Evolutionary conservation across 2,113 vertebrate genomes (phyloP), one percentile per base, ranked within the genome.

Genomic region (Tragelaphus imberbis): DNA sequence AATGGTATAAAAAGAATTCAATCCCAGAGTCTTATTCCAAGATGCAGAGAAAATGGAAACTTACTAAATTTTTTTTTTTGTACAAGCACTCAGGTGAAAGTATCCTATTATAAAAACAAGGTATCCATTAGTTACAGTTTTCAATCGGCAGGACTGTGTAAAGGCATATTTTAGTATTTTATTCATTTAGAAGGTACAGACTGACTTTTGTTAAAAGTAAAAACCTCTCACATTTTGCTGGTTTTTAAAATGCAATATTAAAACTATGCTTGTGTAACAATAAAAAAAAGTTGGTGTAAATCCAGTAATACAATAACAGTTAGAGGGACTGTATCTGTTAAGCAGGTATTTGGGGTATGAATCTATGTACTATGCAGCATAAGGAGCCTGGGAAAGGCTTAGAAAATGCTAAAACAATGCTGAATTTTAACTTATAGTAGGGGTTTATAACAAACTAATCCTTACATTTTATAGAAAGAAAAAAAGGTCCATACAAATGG

Each of bases 141-240:
- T 53, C 49, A 58, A 77, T 56, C 3, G 4, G 40, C 15, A 84
- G 56, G 55, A 65, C 56, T 92, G 44, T 27, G 33, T 36, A 90
- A 56, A 81, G 68, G 55, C n/a, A 96, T 40, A 84, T 88, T 84
- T 68, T 21, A 80, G 56, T 28, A 92, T 85, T 85, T 85, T 89
- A 79, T 85, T 84, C 33, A 94, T 87, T 93, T 95, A 68, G 79
- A 89, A 88, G 84, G 17, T 88, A 90, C 9, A 95, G 71, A 77
- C 1, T 85, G 36, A 86, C 13, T 86, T 87, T 58, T 87, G 16
- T n/a, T 58, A 91, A 85, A 84, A 85, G 55, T 3, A 55, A 88
- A 71, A 63, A 81, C 44, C 30, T 91, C 27, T 71, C 27, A 75
- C 21, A 58, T 40, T 77, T 47, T 59, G 36, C 49, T 93, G 56